Conservation (phyloP, 2,113 vertebrate genomes). For the Oxygymnocypris stewartii region DNA sequence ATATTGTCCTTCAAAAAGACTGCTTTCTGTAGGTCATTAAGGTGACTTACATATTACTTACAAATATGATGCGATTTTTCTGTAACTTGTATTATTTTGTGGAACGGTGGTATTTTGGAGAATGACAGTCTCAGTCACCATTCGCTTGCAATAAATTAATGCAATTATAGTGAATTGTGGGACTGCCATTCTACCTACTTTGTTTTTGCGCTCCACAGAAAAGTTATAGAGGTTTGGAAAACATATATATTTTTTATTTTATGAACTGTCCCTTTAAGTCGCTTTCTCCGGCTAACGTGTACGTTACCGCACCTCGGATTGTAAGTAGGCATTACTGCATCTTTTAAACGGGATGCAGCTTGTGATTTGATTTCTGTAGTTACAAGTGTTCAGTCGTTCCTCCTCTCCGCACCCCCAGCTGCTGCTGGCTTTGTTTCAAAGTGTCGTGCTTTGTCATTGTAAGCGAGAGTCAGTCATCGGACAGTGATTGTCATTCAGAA, state of each 20-base stretch:
- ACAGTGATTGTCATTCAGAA: slow-evolving; percentile 46
- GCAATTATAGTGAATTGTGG: neutral
- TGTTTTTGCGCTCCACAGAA: neutral
- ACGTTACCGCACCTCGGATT: neutral
- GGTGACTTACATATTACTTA: neutral
- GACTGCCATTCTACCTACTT: neutral
- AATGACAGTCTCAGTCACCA: neutral
- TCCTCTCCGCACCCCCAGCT: slow-evolving; percentile 5
- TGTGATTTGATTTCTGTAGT: slow-evolving; percentile 14
- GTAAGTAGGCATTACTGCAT: neutral
- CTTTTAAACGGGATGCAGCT: slow-evolving; percentile 30
- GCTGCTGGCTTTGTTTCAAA: slow-evolving; percentile 27
- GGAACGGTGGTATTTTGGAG: neutral
- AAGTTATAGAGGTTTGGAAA: neutral
- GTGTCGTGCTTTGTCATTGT: slow-evolving; percentile 12
- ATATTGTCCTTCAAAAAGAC: neutral
- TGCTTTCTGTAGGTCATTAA: neutral
- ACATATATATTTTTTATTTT: neutral
- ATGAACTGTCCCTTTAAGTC: neutral
- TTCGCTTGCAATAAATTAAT: neutral
- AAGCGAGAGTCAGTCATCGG: slow-evolving; percentile 12
- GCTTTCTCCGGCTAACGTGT: neutral
- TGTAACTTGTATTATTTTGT: neutral
- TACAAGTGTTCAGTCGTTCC: slow-evolving; percentile 1
- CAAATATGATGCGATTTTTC: neutral